Percentiles rank a stretch among this genome's conserved stretches.
phyloP scores from a whole-genome alignment of 1,140 invertebrate species.

The Cecropterus lyciades region DNA sequence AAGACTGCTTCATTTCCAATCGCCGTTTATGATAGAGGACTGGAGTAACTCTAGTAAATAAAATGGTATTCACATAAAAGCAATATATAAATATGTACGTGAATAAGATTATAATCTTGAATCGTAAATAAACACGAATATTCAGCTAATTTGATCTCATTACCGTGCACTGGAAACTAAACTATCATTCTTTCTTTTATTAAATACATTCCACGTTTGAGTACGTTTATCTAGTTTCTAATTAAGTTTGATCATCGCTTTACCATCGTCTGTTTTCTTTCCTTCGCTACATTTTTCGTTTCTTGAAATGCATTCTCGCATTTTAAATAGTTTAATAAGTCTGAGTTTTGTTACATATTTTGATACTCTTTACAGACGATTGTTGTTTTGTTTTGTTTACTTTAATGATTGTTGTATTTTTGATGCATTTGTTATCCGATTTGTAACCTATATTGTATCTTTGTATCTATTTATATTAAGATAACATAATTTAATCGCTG shows the following conservation, averaged over 20 bases:
- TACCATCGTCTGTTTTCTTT: slow-evolving; percentile 4
- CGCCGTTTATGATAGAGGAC: neutral
- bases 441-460: slow-evolving; percentile 4
- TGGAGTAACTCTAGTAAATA: slow-evolving; percentile 5
- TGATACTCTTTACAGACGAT: slow-evolving; percentile 9
- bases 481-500: neutral
- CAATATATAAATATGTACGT: slow-evolving; percentile 2
- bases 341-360: slow-evolving; percentile 20
- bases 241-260: slow-evolving; percentile 20
- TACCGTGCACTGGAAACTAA: slow-evolving; percentile 43
- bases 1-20: slow-evolving; percentile 10
- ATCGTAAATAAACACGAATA: slow-evolving; percentile 2
- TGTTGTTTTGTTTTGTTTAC: slow-evolving; percentile 3
- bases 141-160: slow-evolving; percentile 33
- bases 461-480: slow-evolving; percentile 6
- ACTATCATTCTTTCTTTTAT: slow-evolving; percentile 32
- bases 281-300: neutral
- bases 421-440: slow-evolving; percentile 11
- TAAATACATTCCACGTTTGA: slow-evolving; percentile 50
- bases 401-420: slow-evolving; percentile 14
- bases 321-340: slow-evolving; percentile 24
- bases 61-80: slow-evolving; percentile 14
- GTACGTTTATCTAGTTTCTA: slow-evolving; percentile 40
- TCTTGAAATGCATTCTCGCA: neutral
- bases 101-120: slow-evolving; percentile 2